Evolutionary conservation across 2,113 vertebrate species (phyloP).

Genomic region (Desmodus rotundus): DNA sequence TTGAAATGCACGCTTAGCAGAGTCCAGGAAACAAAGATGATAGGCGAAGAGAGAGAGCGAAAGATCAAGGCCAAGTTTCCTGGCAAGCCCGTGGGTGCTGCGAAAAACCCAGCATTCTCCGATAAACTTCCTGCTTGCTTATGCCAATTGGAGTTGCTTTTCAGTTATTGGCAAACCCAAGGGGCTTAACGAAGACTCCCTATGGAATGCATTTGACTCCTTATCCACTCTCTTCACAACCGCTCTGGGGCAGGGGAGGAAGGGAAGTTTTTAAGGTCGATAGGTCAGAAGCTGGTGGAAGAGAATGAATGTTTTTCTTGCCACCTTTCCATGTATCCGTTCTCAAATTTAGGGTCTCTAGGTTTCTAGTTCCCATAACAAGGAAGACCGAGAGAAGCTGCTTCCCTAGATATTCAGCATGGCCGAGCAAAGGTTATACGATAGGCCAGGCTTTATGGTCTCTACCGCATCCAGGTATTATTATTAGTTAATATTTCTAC

Average conservation of each 20-base stretch:
- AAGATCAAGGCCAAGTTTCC: neutral
- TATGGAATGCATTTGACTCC: rapidly evolving
- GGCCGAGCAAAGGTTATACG: conserved; percentile 39
- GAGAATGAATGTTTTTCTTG: neutral
- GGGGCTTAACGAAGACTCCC: neutral
- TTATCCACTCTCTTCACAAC: neutral
- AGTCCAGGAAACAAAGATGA: neutral
- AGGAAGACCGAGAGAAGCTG: conserved; percentile 28
- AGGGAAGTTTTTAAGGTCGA: neutral
- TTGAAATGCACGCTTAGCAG: neutral
- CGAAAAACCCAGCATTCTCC: neutral
- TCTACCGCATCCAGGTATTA: conserved; percentile 52
- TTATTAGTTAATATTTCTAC: conserved; percentile 53
- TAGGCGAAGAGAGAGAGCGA: neutral
- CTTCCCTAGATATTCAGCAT: conserved; percentile 4
- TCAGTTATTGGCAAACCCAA: neutral
- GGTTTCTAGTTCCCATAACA: neutral
- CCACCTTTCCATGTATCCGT: neutral
- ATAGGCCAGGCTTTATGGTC: neutral
- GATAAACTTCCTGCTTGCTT: neutral
- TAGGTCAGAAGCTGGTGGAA: neutral
- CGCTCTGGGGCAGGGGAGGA: neutral
- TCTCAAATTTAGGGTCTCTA: neutral
- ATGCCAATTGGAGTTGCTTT: neutral
- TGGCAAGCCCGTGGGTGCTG: neutral